Conservation (phyloP, 2,113 vertebrate species). For the Neodontobutis hainanensis region DNA sequence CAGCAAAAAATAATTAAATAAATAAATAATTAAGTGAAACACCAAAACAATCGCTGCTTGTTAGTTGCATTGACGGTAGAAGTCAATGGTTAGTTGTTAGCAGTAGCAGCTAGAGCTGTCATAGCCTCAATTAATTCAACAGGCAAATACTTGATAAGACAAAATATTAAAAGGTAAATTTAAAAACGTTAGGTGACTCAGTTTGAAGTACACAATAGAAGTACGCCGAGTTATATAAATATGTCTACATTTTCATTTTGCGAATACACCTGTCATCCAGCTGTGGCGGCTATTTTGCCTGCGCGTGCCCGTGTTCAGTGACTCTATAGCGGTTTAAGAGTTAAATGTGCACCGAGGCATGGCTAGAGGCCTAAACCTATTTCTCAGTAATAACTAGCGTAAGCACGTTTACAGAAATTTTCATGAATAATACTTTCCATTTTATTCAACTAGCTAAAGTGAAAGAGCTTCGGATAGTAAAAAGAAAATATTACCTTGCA, state of each 20-base stretch:
- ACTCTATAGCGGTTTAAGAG: constrained; percentile 13
- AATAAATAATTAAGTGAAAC: no score
- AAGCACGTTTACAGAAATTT: neutral
- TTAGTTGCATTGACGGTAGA: neutral
- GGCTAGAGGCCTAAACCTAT: constrained; percentile 53
- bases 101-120: constrained; percentile 1
- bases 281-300: neutral
- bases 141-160: neutral
- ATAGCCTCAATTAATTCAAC: neutral
- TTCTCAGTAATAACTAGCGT: fast-evolving
- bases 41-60: neutral
- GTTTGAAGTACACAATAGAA: neutral
- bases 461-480: neutral
- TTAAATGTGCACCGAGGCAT: constrained; percentile 59
- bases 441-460: neutral
- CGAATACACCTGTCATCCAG: neutral
- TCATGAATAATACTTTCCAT: neutral
- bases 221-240: no score
- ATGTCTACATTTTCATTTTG: neutral
- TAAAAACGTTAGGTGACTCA: neutral
- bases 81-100: neutral
- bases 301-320: neutral
- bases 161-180: neutral
- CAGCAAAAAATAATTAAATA: no score
- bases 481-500: neutral